phyloP scores from a whole-genome alignment of 2,797 vertebrate species.

The Danio aesculapii region DNA sequence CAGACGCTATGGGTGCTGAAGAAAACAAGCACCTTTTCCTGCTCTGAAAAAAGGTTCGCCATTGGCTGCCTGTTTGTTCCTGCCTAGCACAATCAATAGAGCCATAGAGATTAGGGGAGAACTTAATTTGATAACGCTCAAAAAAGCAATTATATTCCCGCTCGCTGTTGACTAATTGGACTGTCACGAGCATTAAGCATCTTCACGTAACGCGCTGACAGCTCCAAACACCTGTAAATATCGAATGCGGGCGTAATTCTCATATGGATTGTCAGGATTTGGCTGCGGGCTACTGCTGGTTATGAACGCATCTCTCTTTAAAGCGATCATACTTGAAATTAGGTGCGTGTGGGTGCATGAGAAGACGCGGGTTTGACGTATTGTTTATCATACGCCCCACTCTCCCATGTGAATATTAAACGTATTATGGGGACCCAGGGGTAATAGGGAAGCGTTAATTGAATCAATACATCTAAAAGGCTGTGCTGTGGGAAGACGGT shows the following conservation, averaged over 20 bases:
- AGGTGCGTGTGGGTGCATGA: constrained; percentile 7
- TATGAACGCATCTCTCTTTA: constrained; percentile 61
- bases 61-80: constrained; percentile 60
- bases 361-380: not conserved
- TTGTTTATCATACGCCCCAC: constrained; percentile 35
- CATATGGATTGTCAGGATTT: constrained; percentile 61
- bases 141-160: constrained; percentile 63
- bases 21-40: constrained; percentile 71
- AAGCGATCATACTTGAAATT: constrained; percentile 54
- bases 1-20: constrained; percentile 66
- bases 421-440: constrained; percentile 16
- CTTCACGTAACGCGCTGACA: constrained; percentile 59
- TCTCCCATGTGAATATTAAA: constrained; percentile 44
- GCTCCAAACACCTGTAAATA: constrained; percentile 58
- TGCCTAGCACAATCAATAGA: constrained; percentile 73
- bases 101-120: constrained; percentile 77
- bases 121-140: constrained; percentile 76
- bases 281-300: constrained; percentile 58
- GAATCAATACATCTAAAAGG: constrained; percentile 38
- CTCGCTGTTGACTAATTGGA: constrained; percentile 66
- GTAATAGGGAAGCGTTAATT: constrained; percentile 23
- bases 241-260: constrained; percentile 63
- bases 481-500: not conserved
- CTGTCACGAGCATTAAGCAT: constrained; percentile 65
- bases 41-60: constrained; percentile 68